Conservation (phyloP, 2,888 invertebrate genomes). For the Sarcophaga caerulescens region DNA sequence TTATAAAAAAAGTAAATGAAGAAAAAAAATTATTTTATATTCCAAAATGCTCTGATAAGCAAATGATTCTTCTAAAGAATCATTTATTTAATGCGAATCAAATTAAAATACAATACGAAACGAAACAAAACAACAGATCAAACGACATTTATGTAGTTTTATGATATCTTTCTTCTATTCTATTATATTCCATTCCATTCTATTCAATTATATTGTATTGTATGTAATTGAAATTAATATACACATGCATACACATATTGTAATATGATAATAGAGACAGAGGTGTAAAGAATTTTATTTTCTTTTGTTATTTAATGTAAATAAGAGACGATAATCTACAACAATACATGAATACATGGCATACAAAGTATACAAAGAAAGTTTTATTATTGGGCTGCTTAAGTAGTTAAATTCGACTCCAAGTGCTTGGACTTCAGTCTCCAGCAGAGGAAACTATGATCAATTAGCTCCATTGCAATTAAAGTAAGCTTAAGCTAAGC, state of each 20-base stretch:
- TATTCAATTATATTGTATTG: not conserved
- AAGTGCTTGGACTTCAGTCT: too few species aligned
- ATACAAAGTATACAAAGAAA: too few species aligned
- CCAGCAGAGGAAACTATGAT: too few species aligned
- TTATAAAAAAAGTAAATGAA: conserved; percentile 12
- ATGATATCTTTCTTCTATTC: not conserved
- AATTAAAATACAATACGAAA: conserved; percentile 59
- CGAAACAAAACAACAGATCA: not conserved
- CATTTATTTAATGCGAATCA: conserved; percentile 48
- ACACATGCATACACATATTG: too few species aligned
- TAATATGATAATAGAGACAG: not conserved
- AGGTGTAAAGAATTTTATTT: not conserved
- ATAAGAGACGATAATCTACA: too few species aligned
- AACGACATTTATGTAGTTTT: not conserved
- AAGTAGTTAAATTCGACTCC: too few species aligned
- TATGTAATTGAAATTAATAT: not conserved
- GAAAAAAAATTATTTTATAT: conserved; percentile 36
- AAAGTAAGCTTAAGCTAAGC: too few species aligned
- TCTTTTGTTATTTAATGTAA: not conserved
- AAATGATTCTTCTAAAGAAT: conserved; percentile 19
- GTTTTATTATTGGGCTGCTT: too few species aligned
- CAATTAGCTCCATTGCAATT: too few species aligned
- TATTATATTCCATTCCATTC: too few species aligned
- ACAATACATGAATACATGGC: too few species aligned
- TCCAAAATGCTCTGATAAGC: conserved; percentile 59